Base-by-base conservation (phyloP, 2,113 vertebrate species). In the Helogale parvula region DNA sequence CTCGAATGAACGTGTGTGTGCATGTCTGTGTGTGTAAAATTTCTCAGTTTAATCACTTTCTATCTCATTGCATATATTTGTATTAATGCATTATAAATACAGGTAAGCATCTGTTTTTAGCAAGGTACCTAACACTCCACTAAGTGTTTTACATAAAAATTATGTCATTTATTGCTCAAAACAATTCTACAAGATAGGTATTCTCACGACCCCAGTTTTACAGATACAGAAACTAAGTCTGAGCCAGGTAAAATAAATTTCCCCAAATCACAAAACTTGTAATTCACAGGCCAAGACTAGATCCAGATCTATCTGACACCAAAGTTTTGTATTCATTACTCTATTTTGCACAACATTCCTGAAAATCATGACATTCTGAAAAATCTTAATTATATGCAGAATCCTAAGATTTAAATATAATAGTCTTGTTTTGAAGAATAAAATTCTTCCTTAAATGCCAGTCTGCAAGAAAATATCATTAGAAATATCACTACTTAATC, bases 351-450 rank as follows among this genome's bases (percentile, higher is more conserved):
- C 13, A 79, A 33, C 8, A 80, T 33, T 66, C 16, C 74, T 79
- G 31, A 94, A 94, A 92, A 91, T 66, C 3, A 93, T 77, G 21
- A 74, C 7, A 77, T 41, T 50, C 54, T 71, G 57, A 88, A 96
- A 97, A 97, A 90, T 91, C 38, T 95, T 19, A 17, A 41, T 80
- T 81, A 27, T 38, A 80, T 88, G 9, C 38, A 80, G 63, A 91
- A 95, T 57, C 25, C 88, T 54, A 92, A 96, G 33, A 77, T 54
- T 88, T 84, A 45, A 82, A 82, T 69, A 76, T 31, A 86, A 57
- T 60, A 90, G 19, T 79, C 3, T 9, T 92, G 3, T 85, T 74
- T 77, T 93, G 71, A 86, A 47, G 19, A 93, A 88, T 88, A 84
- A 13, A 35, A 4, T 47, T 63, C 57, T 88, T 6, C 8, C 29